Base-by-base conservation (phyloP, 2,797 vertebrate genomes). In the Prionace glauca region DNA sequence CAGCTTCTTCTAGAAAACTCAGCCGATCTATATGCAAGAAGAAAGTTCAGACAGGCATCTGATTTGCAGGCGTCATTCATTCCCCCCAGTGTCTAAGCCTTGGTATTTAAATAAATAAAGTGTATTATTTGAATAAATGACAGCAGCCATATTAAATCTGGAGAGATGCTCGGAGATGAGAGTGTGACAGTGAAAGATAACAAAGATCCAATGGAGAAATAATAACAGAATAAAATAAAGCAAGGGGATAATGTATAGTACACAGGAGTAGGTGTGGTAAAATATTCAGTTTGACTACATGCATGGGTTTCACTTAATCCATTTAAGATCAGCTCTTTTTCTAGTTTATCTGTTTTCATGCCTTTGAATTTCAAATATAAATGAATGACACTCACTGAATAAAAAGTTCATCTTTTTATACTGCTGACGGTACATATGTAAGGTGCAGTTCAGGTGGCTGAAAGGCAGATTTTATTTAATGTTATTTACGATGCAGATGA, bases 361-460 rank as follows among this genome's bases (percentile, higher is more conserved):
- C 20, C 11, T 41, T 92, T 92, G 65, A 69, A 92, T 69, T 91
- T 91, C 32, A 92, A 41, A 69, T n/a, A 41, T 92, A 24, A 12
- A 60, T 65, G 14, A 62, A 67, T 92, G 36, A 92, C 24, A 69
- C 9, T 69, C 90, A 69, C 22, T 22, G n/a, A 41, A 69, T 62
- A 36, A 22, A 41, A 69, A 69, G 65, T 22, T 41, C 65, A 65
- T 22, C 18, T 65, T 20, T 92, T 69, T 24, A 24, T 69, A 67
- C 7, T 9, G 62, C n/a, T 92, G 56, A n/a, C 4, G 1, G 26
- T 26, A 60, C 24, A n/a, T 90, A 7, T 65, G 10, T 92, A 22
- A 92, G 62, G 90, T n/a, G 18, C 36, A 69, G n/a, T 92, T 65
- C 90, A 92, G 90, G n/a, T 92, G 90, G 62, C 4, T 91, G 60